Evolutionary conservation across 1,140 invertebrate species (phyloP), one percentile per base, ranked within the genome.

Genomic region (Cydia strobilella): DNA sequence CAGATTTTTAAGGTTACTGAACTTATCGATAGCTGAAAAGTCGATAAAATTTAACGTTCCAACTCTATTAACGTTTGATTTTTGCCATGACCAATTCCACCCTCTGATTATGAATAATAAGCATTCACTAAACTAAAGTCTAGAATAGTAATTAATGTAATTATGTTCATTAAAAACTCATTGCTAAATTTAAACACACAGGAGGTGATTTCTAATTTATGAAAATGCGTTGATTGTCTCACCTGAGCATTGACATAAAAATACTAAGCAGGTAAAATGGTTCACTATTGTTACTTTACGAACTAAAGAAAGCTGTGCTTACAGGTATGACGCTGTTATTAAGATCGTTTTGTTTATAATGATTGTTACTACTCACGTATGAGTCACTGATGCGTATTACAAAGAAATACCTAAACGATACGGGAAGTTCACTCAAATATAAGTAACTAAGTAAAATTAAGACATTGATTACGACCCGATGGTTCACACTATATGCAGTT

Each of bases 361-460:
- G 27, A 18, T 69, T 69, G n/a, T 66, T 15, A 66, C 63, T 15
- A 66, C 27, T 54, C 15, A 18, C 20, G 10, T 9, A 59, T 69
- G 65, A 69, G 15, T 69, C 65, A 69, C 65, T 42, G 31, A 39
- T 42, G 65, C 65, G 65, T 35, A 69, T 35, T 69, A 69, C 31
- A 69, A 69, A 69, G n/a, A 39, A 69, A 59, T 23, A 69, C 65
- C 65, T 39, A 69, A 65, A 69, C 31, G 54, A 59, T 66, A 74
- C 74, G 73, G 62, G 75, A 72, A 76, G 73, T 74, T 73, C 73
- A 79, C 7, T 39, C 9, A 74, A 76, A 73, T 73, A 79, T 74
- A 76, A 39, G 15, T 51, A 59, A 72, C 66, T 27, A 3, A 51
- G 35, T 3, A 54, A 31, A 62, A 54, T 54, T 18, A 6, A 74